phyloP scores from a whole-genome alignment of 1,140 invertebrate genomes.

The Habropoda laboriosa region DNA sequence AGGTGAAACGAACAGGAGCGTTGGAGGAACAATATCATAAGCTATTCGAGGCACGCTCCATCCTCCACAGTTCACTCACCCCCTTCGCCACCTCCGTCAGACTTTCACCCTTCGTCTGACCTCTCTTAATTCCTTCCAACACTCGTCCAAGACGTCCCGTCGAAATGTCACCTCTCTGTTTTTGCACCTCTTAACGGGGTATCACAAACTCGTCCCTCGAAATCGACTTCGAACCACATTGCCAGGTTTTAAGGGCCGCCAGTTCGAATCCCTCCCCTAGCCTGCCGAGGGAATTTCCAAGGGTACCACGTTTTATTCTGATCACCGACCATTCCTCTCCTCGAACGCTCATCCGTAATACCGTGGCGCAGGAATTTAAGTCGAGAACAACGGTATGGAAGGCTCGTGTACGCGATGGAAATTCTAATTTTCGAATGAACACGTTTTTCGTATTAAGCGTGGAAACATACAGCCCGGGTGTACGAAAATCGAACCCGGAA shows the following conservation, averaged over 20 bases:
- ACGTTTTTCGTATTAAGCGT: neutral
- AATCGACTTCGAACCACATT: neutral
- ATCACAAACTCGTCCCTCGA: neutral
- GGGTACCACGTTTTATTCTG: slow-evolving; percentile 44
- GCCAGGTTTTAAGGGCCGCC: neutral
- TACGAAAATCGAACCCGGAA: neutral
- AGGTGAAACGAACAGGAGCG: slow-evolving; percentile 21
- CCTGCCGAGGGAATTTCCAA: slow-evolving; percentile 22
- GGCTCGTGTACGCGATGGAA: neutral
- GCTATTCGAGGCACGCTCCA: slow-evolving; percentile 70
- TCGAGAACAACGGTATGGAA: neutral
- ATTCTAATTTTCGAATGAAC: slow-evolving; percentile 36
- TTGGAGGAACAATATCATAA: slow-evolving; percentile 69
- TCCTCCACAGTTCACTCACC: slow-evolving; percentile 50
- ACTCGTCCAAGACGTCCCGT: slow-evolving; percentile 3
- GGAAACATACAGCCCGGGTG: slow-evolving; percentile 4
- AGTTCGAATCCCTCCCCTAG: slow-evolving; percentile 4
- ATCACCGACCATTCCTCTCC: slow-evolving; percentile 26
- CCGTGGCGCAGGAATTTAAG: slow-evolving; percentile 11
- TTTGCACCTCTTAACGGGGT: neutral
- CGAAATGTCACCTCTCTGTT: slow-evolving; percentile 15
- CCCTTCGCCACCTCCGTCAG: neutral
- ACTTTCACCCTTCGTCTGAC: slow-evolving; percentile 33
- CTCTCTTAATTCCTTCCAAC: slow-evolving; percentile 58
- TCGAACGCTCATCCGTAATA: slow-evolving; percentile 3